A percentile compares a stretch with the other conserved stretches of the same genome.
phyloP scores from a whole-genome alignment of 2,888 invertebrate genomes.

The Miltochrista miniata region DNA sequence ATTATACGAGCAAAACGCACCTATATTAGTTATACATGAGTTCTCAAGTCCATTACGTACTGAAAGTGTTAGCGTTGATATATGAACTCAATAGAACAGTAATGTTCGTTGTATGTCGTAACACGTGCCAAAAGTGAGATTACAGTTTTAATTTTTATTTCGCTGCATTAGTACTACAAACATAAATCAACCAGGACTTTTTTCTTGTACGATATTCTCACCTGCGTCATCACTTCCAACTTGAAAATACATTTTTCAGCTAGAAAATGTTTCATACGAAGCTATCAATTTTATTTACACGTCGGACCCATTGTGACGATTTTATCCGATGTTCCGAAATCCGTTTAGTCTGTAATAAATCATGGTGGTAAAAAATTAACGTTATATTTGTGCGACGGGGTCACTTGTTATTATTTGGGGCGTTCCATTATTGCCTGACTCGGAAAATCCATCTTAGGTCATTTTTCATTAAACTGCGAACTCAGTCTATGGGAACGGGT shows the following conservation, averaged over 20 bases:
- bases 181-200: conserved; percentile 27
- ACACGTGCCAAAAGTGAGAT: conserved; percentile 36
- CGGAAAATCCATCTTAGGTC: conserved; percentile 39
- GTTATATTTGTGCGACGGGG: conserved; percentile 55
- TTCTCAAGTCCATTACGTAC: conserved; percentile 19
- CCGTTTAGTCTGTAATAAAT: conserved; percentile 64
- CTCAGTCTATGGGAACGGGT: conserved; percentile 48
- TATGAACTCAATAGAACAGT: conserved; percentile 24
- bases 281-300: conserved; percentile 63
- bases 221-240: conserved; percentile 17
- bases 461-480: conserved; percentile 54
- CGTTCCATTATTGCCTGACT: conserved; percentile 45
- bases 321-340: conserved; percentile 51
- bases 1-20: conserved; percentile 2
- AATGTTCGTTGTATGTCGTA: conserved; percentile 30
- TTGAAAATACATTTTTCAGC: conserved; percentile 28
- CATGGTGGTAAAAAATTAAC: conserved; percentile 61
- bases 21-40: conserved; percentile 11
- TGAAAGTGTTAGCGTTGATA: conserved; percentile 26
- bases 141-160: conserved; percentile 39
- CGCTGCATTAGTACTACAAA: conserved; percentile 17
- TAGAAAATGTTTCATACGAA: conserved; percentile 27
- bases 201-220: conserved; percentile 18
- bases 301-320: conserved; percentile 51
- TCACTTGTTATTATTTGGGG: conserved; percentile 51